Conservation (phyloP, 2,797 vertebrate genomes). For the Hydrocynus forskahlii region DNA sequence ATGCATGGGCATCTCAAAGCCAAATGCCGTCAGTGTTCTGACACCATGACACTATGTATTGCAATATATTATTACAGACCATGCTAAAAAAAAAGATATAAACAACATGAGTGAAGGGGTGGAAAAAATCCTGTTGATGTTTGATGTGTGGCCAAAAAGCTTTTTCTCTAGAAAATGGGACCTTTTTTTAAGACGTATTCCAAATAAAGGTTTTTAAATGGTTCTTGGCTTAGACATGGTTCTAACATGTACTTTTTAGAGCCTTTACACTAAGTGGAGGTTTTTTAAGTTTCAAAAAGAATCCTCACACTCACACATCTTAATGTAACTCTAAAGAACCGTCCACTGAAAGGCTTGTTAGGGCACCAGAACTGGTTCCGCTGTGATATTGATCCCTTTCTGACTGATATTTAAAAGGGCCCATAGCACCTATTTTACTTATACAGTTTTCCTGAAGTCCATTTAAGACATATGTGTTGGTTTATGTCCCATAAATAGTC, state of each 20-base stretch:
- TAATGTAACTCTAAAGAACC: no score
- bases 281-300: no score
- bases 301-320: no score
- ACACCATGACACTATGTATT: slow-evolving; percentile 47
- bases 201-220: neutral
- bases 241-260: neutral
- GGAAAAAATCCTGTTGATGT: neutral
- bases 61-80: slow-evolving; percentile 26
- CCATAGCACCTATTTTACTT: no score
- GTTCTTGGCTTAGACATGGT: neutral
- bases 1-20: slow-evolving; percentile 41
- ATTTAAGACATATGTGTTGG: no score
- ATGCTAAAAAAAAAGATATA: slow-evolving; percentile 37
- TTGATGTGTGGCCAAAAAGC: slow-evolving; percentile 33
- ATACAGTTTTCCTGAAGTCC: no score
- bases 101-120: slow-evolving; percentile 8
- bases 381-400: no score
- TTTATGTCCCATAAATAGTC: no score
- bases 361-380: no score
- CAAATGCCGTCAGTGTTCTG: slow-evolving; percentile 56
- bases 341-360: no score
- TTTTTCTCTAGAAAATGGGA: slow-evolving; percentile 20
- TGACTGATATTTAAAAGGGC: no score
- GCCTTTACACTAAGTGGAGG: no score
- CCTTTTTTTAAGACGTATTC: neutral